A percentile compares a stretch with the other conserved stretches of the same genome.
Conservation (phyloP, 2,888 invertebrate species). For the Anagyrus pseudococci region DNA sequence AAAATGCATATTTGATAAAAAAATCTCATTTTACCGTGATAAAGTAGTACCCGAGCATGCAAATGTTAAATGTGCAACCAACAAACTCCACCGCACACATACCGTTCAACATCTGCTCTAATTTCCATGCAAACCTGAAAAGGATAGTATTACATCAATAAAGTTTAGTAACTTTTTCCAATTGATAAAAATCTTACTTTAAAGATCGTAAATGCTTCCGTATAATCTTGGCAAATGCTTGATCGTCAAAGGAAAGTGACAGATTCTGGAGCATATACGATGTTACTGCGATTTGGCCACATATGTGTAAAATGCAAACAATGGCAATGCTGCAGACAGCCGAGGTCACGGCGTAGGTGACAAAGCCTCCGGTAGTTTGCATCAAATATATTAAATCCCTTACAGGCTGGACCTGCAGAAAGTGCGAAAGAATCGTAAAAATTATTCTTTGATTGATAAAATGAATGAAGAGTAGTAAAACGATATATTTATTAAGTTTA, state of each 20-base stretch:
- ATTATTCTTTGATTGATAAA: too few species aligned
- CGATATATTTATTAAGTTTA: too few species aligned
- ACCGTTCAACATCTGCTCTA: constrained; percentile 30
- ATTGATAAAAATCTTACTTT: constrained; percentile 7
- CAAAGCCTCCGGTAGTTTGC: constrained; percentile 45
- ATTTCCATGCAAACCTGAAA: constrained; percentile 27
- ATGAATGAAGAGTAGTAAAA: too few species aligned
- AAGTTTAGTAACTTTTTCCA: neutral
- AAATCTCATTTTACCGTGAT: constrained; percentile 27
- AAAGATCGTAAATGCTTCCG: constrained; percentile 17
- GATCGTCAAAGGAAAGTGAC: constrained; percentile 2
- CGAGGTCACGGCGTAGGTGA: constrained; percentile 43
- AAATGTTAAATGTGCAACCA: constrained; percentile 41
- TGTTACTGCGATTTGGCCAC: constrained; percentile 38
- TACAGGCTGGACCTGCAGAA: constrained; percentile 37
- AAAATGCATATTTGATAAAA: neutral
- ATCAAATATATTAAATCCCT: constrained; percentile 45
- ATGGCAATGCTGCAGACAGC: constrained; percentile 46
- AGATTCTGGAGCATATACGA: constrained; percentile 5
- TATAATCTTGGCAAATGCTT: constrained; percentile 8
- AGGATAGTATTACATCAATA: neutral
- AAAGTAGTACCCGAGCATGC: constrained; percentile 41
- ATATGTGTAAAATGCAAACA: constrained; percentile 46
- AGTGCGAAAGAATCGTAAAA: neutral
- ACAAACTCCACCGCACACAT: constrained; percentile 36